phyloP scores from a whole-genome alignment of 64 coral and sea anemone genomes.

The Pachyseris speciosa region DNA sequence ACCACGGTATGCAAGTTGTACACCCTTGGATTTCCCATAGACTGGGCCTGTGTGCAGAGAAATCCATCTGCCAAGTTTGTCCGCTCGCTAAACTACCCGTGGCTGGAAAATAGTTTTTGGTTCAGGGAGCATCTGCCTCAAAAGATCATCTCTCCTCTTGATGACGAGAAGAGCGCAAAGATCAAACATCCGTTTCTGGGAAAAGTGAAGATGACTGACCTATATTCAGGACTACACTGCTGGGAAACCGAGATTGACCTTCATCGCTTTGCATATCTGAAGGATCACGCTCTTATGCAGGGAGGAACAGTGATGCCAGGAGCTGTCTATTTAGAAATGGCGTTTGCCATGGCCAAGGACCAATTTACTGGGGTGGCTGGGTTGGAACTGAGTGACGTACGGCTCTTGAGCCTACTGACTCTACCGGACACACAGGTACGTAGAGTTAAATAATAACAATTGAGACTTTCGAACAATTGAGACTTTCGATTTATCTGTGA shows the following conservation, averaged over 20 bases:
- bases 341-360: constrained; percentile 73
- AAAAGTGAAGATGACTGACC: constrained; percentile 1
- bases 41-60: constrained; percentile 54
- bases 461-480: too few species aligned
- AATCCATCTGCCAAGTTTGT: constrained; percentile 52
- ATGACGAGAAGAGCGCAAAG: not conserved
- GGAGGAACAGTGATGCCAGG: constrained; percentile 73
- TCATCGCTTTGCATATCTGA: constrained; percentile 32
- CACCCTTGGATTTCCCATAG: constrained; percentile 36
- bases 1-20: constrained; percentile 67
- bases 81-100: constrained; percentile 55
- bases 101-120: constrained; percentile 75
- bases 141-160: not conserved
- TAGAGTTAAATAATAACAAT: not conserved
- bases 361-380: constrained; percentile 20
- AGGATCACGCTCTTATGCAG: constrained; percentile 63
- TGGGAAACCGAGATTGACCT: constrained; percentile 78
- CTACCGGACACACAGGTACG: constrained; percentile 61
- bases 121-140: not conserved
- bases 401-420: constrained; percentile 57
- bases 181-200: constrained; percentile 54
- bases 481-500: not conserved
- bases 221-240: constrained; percentile 42
- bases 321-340: constrained; percentile 73
- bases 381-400: constrained; percentile 53